Evolutionary conservation across 2,888 invertebrate species (phyloP).

Genomic region (Zhuqinia jingwanae): DNA sequence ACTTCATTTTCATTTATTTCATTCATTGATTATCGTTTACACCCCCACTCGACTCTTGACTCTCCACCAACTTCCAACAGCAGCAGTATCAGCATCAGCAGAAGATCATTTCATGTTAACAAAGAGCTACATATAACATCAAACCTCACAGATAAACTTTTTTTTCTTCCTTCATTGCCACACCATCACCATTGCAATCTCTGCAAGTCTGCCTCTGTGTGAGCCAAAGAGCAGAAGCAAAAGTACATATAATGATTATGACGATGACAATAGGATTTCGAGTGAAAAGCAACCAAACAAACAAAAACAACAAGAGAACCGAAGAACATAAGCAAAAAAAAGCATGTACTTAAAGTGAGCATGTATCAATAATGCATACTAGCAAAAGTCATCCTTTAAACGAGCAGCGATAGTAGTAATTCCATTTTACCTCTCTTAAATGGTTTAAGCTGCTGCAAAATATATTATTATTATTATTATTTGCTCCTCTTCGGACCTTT

Average conservation of each 20-base stretch:
- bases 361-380: no score
- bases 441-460: conserved; percentile 12
- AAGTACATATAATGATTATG: neutral
- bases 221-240: neutral
- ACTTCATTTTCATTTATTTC: conserved; percentile 33
- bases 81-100: no score
- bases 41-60: neutral
- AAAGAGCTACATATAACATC: conserved; percentile 20
- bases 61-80: no score
- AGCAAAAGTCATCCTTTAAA: conserved; percentile 39
- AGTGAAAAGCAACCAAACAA: conserved; percentile 22
- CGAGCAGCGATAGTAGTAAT: conserved; percentile 20
- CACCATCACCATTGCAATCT: neutral
- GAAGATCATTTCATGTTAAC: neutral
- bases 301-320: conserved; percentile 41
- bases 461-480: no score
- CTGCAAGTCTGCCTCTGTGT: neutral
- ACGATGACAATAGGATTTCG: conserved; percentile 35
- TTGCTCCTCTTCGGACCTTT: neutral
- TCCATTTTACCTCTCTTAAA: conserved; percentile 13
- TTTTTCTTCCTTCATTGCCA: conserved; percentile 30
- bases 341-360: no score
- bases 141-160: conserved; percentile 20
- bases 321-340: no score
- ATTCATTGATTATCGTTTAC: conserved; percentile 49